Evolutionary conservation across 2,888 invertebrate species (phyloP).

Genomic region (Chouioia cunea): DNA sequence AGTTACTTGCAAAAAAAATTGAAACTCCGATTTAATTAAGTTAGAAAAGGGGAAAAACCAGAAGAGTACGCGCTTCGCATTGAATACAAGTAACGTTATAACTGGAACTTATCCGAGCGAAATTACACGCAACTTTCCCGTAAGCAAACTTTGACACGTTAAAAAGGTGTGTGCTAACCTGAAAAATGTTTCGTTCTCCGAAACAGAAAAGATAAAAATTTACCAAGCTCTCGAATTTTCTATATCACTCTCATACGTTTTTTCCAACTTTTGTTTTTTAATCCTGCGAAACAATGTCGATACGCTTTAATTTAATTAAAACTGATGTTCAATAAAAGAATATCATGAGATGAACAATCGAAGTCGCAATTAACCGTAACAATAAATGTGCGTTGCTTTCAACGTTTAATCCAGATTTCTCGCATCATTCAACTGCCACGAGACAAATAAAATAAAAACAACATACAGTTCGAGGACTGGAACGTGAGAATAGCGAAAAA

Average conservation of each 20-base stretch:
- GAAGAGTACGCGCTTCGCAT: conserved; percentile 32
- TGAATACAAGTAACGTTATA: conserved; percentile 44
- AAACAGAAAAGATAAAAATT: too few relatives aligned
- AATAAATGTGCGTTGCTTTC: conserved; percentile 26
- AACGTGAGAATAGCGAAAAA: conserved; percentile 55
- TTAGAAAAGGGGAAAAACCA: conserved; percentile 24
- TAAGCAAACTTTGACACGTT: conserved; percentile 44
- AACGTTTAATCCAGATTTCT: conserved; percentile 41
- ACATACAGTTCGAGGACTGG: conserved; percentile 13
- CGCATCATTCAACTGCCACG: conserved; percentile 18
- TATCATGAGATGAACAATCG: neutral
- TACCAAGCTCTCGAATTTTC: too few relatives aligned
- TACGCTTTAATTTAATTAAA: too few relatives aligned
- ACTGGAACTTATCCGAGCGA: conserved; percentile 46
- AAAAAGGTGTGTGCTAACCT: conserved; percentile 17
- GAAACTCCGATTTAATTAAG: conserved; percentile 40
- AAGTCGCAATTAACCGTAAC: conserved; percentile 29
- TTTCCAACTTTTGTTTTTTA: too few relatives aligned
- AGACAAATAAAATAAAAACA: too few relatives aligned
- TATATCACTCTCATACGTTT: too few relatives aligned
- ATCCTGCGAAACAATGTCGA: too few relatives aligned
- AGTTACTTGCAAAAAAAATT: too few relatives aligned
- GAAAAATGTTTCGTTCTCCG: too few relatives aligned
- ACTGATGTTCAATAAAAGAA: too few relatives aligned
- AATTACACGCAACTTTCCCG: conserved; percentile 44